These are phyloP conservation scores for Teinopalpus imperialis DNA, from an alignment of 2,888 invertebrate genomes.

Conservation along the genomic window DNA sequence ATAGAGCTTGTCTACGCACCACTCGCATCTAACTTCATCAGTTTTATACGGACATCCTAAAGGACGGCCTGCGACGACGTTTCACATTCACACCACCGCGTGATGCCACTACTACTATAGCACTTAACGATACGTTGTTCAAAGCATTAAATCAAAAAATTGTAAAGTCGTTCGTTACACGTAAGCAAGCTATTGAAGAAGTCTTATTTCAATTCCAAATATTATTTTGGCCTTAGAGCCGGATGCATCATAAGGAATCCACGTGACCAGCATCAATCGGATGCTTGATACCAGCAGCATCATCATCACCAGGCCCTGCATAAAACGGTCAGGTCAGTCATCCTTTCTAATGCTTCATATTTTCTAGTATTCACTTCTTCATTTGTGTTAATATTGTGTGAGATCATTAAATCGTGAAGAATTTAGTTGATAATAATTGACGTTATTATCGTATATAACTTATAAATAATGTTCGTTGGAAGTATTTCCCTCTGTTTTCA, in stretches of 20 bases:
- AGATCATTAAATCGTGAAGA: not conserved
- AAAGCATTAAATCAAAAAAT: not conserved
- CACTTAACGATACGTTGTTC: not conserved
- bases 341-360: not conserved
- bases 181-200: not conserved
- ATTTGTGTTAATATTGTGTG: not conserved
- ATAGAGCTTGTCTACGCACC: not conserved
- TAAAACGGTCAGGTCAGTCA: conserved; percentile 12
- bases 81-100: not conserved
- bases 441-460: not conserved
- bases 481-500: not conserved
- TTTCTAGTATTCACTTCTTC: not conserved
- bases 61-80: not conserved
- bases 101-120: not conserved
- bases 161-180: not conserved
- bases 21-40: not conserved
- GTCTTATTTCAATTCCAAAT: no score
- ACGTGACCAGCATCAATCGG: conserved; percentile 1
- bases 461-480: not conserved
- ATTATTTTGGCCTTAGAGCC: not conserved
- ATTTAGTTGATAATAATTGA: not conserved
- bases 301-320: conserved; percentile 2
- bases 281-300: conserved; percentile 1
- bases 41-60: not conserved
- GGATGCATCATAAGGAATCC: not conserved